These are phyloP conservation scores for Hyppa rectilinea DNA, from an alignment of 2,888 invertebrate species.

Conservation along the genomic window DNA sequence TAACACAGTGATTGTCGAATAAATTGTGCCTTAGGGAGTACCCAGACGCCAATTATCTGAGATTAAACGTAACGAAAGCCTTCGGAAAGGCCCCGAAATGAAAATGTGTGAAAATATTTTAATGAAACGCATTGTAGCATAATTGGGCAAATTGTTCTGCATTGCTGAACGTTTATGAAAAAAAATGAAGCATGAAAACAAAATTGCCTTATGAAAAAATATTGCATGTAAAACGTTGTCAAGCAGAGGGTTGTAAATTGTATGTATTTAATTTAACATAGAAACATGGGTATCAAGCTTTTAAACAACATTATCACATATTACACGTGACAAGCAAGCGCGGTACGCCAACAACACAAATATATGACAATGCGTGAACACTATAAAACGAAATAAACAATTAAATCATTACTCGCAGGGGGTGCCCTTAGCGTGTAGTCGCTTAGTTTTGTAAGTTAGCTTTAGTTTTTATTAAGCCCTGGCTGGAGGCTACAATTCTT, in stretches of 20 bases:
- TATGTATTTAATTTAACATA: neutral
- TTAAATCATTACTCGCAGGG: too few relatives aligned
- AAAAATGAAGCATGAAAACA: slow-evolving; percentile 3
- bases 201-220: slow-evolving; percentile 1
- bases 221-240: neutral
- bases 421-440: too few relatives aligned
- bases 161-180: neutral
- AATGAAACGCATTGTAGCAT: slow-evolving; percentile 52
- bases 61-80: slow-evolving; percentile 57
- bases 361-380: too few relatives aligned
- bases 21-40: slow-evolving; percentile 59
- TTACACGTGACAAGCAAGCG: too few relatives aligned
- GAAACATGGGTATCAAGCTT: neutral
- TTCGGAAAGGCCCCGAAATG: slow-evolving; percentile 37
- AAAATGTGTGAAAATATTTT: slow-evolving; percentile 60
- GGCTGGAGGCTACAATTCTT: too few relatives aligned
- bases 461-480: too few relatives aligned
- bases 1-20: slow-evolving; percentile 58
- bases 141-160: slow-evolving; percentile 40
- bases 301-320: too few relatives aligned
- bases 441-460: too few relatives aligned
- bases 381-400: too few relatives aligned
- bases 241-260: neutral
- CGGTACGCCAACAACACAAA: too few relatives aligned
- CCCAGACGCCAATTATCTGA: slow-evolving; percentile 59